Percentiles rank a stretch among this genome's conserved stretches.
Evolutionary conservation across 1,140 invertebrate genomes (phyloP).

Genomic region (Platyscapa corneri): DNA sequence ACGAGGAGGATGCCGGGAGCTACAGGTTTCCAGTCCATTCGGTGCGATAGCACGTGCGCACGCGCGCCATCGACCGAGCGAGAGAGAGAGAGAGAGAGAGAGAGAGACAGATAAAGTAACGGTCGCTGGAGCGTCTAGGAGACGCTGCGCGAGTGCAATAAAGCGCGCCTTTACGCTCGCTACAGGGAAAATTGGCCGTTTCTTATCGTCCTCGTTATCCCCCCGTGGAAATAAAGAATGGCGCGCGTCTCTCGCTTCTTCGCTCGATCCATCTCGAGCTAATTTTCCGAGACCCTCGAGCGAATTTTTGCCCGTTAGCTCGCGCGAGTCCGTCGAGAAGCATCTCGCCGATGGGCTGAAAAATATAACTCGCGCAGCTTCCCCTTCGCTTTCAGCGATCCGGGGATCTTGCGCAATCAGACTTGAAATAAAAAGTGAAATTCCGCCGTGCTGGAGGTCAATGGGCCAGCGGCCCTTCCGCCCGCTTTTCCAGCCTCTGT

Average conservation of each 20-base stretch:
- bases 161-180: not conserved
- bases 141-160: too few species aligned
- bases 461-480: too few species aligned
- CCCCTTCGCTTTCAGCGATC: not conserved
- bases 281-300: not conserved
- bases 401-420: too few species aligned
- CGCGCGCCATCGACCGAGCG: too few species aligned
- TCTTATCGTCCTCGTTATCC: not conserved
- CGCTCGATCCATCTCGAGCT: conserved; percentile 1
- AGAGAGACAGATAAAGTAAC: too few species aligned
- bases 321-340: not conserved
- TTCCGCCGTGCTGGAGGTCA: too few species aligned
- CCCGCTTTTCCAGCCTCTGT: too few species aligned
- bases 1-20: not conserved
- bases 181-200: conserved; percentile 4
- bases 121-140: too few species aligned
- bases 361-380: not conserved
- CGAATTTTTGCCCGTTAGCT: not conserved
- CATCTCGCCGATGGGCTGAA: not conserved
- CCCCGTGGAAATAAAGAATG: not conserved
- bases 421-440: too few species aligned
- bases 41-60: too few species aligned
- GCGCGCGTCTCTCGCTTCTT: not conserved
- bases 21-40: not conserved
- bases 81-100: too few species aligned